phyloP scores from a whole-genome alignment of 2,797 vertebrate genomes.

The Macroramphosus scolopax region DNA sequence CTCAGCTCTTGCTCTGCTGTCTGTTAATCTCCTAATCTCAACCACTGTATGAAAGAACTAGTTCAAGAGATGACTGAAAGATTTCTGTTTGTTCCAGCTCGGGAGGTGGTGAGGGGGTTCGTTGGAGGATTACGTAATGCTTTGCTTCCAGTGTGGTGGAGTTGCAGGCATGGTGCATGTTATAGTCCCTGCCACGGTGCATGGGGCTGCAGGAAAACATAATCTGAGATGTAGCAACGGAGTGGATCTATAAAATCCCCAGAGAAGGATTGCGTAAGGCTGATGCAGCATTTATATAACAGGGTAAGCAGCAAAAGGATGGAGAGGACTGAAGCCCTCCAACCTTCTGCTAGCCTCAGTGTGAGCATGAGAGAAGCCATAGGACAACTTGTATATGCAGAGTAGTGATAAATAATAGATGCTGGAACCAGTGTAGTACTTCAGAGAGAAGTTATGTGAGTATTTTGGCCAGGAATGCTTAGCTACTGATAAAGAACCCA shows the following conservation, averaged over 20 bases:
- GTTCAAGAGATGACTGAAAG: constrained; percentile 38
- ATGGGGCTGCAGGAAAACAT: constrained; percentile 65
- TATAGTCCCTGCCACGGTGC: constrained; percentile 38
- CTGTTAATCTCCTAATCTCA: constrained; percentile 48
- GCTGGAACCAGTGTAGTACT: constrained; percentile 32
- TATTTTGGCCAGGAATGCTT: constrained; percentile 20
- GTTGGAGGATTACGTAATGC: constrained; percentile 62
- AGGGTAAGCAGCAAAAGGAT: constrained; percentile 60
- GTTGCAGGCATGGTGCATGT: constrained; percentile 42
- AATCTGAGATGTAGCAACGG: constrained; percentile 68
- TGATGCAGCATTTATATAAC: constrained; percentile 76
- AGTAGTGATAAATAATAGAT: constrained; percentile 59
- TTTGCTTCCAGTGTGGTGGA: constrained; percentile 51
- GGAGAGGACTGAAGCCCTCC: constrained; percentile 46
- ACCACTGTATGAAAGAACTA: constrained; percentile 24
- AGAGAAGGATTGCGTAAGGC: constrained; percentile 73
- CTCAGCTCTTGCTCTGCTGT: neutral
- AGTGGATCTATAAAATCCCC: constrained; percentile 73
- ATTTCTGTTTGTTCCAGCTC: constrained; percentile 34
- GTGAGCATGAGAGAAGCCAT: constrained; percentile 30
- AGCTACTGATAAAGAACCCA: too few relatives aligned
- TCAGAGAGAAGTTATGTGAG: constrained; percentile 32
- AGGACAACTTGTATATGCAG: constrained; percentile 24
- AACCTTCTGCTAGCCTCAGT: constrained; percentile 34
- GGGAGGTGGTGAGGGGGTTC: constrained; percentile 15